A percentile compares a stretch with the other conserved stretches of the same genome.
Evolutionary conservation across 2,113 vertebrate genomes (phyloP).

Genomic region (Atlantisia rogersi): DNA sequence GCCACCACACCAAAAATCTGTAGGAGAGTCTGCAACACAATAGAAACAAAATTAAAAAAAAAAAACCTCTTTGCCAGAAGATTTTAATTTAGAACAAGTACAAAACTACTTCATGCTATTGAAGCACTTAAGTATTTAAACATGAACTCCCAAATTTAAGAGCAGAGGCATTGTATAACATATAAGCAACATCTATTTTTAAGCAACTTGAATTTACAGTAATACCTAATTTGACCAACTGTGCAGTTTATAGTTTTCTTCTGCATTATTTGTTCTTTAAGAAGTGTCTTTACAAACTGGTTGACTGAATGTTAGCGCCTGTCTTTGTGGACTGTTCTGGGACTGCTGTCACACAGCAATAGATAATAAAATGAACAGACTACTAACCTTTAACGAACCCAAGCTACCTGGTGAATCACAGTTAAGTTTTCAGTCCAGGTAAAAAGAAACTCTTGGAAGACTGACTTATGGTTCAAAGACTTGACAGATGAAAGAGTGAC

Average conservation of each 20-base stretch:
- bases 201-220: background rate
- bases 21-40: conserved; percentile 82
- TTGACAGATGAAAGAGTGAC: background rate
- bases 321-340: background rate
- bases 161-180: background rate
- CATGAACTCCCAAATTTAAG: conserved; percentile 3
- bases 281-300: background rate
- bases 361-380: background rate
- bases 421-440: background rate
- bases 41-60: conserved; percentile 17
- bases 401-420: background rate
- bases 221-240: background rate
- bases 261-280: background rate
- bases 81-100: conserved; percentile 40
- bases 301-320: background rate
- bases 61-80: background rate
- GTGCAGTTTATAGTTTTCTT: background rate
- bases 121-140: conserved; percentile 34
- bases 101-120: conserved; percentile 19
- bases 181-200: background rate
- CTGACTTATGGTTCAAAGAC: background rate
- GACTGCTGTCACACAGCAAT: background rate
- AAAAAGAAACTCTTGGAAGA: background rate
- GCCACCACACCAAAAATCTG: conserved; percentile 84
- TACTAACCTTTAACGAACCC: background rate